These are phyloP conservation scores for Hippocampus zosterae DNA, from an alignment of 2,113 vertebrate species.

Conservation along the genomic window DNA sequence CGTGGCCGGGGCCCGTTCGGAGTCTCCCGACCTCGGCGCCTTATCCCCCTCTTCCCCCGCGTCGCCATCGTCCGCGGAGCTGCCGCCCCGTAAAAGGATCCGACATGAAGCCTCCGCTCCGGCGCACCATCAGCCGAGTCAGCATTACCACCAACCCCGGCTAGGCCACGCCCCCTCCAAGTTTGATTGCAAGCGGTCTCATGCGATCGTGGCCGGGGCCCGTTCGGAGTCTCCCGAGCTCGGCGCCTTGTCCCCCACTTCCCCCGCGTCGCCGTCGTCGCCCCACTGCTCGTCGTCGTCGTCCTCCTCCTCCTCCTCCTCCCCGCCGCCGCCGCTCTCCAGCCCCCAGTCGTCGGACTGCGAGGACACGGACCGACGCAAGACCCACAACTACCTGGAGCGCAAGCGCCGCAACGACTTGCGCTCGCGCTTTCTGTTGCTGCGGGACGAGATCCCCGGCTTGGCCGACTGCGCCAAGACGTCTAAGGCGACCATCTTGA, in stretches of 20 bases:
- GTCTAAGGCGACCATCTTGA: conserved; percentile 92
- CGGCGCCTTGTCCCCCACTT: conserved; percentile 46
- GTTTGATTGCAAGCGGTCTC: conserved; percentile 49
- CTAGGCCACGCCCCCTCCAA: conserved; percentile 49
- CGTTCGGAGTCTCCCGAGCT: conserved; percentile 45
- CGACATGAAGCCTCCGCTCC: conserved; percentile 50
- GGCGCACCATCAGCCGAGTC: conserved; percentile 47
- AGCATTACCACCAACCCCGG: conserved; percentile 47
- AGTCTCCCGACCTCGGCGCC: conserved; percentile 41
- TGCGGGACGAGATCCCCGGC: conserved; percentile 88
- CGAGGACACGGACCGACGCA: conserved; percentile 90
- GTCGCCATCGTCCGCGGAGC: conserved; percentile 10
- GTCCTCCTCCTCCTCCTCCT: conserved; percentile 22
- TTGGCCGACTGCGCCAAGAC: conserved; percentile 87
- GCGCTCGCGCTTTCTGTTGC: conserved; percentile 86
- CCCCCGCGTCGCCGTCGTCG: conserved; percentile 45
- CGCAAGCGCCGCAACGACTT: conserved; percentile 91
- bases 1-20: conserved; percentile 17
- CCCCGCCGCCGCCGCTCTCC: conserved; percentile 49
- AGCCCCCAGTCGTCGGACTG: conserved; percentile 82
- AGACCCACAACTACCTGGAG: conserved; percentile 93
- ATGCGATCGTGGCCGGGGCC: background rate
- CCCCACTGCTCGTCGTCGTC: conserved; percentile 31
- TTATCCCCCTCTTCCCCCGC: conserved; percentile 49
- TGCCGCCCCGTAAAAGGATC: conserved; percentile 66